Conservation (phyloP, 2,888 invertebrate genomes). For the Tryphoninae sp. region DNA sequence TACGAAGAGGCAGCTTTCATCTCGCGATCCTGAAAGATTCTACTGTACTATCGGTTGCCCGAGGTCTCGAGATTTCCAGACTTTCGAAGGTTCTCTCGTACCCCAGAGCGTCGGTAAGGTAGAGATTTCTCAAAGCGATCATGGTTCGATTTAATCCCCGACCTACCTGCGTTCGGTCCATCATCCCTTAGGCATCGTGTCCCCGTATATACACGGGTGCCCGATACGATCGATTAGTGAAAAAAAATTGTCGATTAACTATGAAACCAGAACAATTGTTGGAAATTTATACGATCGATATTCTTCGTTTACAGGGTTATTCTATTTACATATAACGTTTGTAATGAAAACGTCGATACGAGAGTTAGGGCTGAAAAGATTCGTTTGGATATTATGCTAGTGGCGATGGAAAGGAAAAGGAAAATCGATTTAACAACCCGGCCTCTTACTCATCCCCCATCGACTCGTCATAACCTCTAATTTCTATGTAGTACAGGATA, state of each 20-base stretch:
- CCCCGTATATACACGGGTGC: neutral
- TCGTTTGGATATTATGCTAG: no score
- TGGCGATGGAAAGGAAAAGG: neutral
- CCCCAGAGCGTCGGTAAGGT: neutral
- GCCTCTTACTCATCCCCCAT: neutral
- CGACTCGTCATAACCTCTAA: neutral
- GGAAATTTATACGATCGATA: no score
- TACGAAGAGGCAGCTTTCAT: neutral
- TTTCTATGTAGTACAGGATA: neutral
- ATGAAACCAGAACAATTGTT: no score
- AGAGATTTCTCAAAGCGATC: neutral
- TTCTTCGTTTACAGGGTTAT: no score
- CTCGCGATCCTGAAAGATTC: neutral
- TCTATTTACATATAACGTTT: no score
- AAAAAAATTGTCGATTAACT: no score
- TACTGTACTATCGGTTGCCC: neutral
- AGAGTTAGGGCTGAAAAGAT: no score
- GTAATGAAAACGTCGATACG: no score
- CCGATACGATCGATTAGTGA: no score
- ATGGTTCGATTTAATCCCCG: neutral
- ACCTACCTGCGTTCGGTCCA: neutral
- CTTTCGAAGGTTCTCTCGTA: neutral
- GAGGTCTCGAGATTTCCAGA: conserved; percentile 3
- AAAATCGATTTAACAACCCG: neutral
- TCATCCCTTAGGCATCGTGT: neutral